phyloP scores from a whole-genome alignment of 2,888 invertebrate genomes.

The Trichogramma evanescens region DNA sequence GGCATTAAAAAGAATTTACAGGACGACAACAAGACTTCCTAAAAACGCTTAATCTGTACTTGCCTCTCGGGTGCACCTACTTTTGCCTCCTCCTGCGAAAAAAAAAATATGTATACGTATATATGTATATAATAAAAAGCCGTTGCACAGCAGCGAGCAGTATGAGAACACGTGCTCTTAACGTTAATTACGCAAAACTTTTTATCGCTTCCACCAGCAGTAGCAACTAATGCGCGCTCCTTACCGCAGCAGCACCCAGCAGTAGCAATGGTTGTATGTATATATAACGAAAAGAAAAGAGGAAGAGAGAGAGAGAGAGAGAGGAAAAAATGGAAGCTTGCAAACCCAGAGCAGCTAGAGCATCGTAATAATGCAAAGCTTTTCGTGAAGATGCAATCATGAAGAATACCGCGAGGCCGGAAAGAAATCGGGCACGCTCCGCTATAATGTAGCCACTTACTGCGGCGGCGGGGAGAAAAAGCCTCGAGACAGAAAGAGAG shows the following conservation, averaged over 20 bases:
- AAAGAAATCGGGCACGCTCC: too few species aligned
- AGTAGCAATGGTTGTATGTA: too few species aligned
- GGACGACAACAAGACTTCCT: neutral
- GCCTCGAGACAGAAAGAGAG: neutral
- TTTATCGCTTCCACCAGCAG: conserved; percentile 2
- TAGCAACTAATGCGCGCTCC: too few species aligned
- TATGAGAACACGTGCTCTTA: conserved; percentile 4
- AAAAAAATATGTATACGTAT: too few species aligned
- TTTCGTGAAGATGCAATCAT: too few species aligned
- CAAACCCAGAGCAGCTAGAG: neutral
- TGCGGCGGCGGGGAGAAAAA: too few species aligned
- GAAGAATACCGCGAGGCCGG: too few species aligned
- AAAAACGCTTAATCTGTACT: conserved; percentile 6
- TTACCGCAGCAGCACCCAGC: too few species aligned
- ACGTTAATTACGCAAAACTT: conserved; percentile 11
- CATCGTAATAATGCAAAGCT: conserved; percentile 3
- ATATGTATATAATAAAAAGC: too few species aligned
- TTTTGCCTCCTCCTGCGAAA: too few species aligned
- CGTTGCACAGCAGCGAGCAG: neutral
- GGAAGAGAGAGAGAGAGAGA: neutral
- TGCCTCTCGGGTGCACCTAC: too few species aligned
- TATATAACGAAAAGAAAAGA: neutral
- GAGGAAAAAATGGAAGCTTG: neutral
- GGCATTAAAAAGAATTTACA: conserved; percentile 8
- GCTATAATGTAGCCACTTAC: too few species aligned